Percentiles rank a stretch among this genome's conserved stretches.
phyloP scores from a whole-genome alignment of 2,888 invertebrate species.

The Acrobasis repandana region DNA sequence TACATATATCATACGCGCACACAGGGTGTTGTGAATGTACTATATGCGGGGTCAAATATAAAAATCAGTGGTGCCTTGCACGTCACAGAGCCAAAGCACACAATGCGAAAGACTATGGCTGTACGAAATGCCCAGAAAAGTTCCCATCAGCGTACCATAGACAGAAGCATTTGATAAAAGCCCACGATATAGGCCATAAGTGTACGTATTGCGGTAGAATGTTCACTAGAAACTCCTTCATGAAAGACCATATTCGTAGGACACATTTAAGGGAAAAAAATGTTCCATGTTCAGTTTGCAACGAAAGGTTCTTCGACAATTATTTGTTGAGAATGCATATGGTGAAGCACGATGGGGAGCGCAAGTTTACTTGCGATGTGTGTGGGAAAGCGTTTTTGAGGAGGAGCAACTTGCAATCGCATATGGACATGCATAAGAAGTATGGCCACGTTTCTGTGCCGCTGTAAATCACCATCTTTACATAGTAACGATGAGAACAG shows the following conservation, averaged over 20 bases:
- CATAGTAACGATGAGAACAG: no score
- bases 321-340: slow-evolving; percentile 71
- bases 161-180: slow-evolving; percentile 77
- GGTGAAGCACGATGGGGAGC: slow-evolving; percentile 80
- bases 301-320: slow-evolving; percentile 71
- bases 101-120: slow-evolving; percentile 68
- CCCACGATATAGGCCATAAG: slow-evolving; percentile 70
- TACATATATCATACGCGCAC: slow-evolving; percentile 65
- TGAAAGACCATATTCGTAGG: slow-evolving; percentile 70
- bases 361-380: slow-evolving; percentile 79
- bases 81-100: slow-evolving; percentile 68
- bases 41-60: slow-evolving; percentile 62
- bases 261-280: slow-evolving; percentile 75
- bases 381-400: slow-evolving; percentile 83
- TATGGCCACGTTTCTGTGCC: slow-evolving; percentile 52
- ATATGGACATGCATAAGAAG: slow-evolving; percentile 78
- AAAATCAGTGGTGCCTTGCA: slow-evolving; percentile 64
- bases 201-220: slow-evolving; percentile 66
- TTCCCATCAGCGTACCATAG: slow-evolving; percentile 80
- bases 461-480: background rate
- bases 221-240: slow-evolving; percentile 74
- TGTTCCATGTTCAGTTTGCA: slow-evolving; percentile 66
- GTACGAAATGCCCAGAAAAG: slow-evolving; percentile 63
- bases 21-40: slow-evolving; percentile 62
- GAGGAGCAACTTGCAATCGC: slow-evolving; percentile 82